Evolutionary conservation across 2,113 vertebrate species (phyloP).

Genomic region (Acrocephalus kingi): DNA sequence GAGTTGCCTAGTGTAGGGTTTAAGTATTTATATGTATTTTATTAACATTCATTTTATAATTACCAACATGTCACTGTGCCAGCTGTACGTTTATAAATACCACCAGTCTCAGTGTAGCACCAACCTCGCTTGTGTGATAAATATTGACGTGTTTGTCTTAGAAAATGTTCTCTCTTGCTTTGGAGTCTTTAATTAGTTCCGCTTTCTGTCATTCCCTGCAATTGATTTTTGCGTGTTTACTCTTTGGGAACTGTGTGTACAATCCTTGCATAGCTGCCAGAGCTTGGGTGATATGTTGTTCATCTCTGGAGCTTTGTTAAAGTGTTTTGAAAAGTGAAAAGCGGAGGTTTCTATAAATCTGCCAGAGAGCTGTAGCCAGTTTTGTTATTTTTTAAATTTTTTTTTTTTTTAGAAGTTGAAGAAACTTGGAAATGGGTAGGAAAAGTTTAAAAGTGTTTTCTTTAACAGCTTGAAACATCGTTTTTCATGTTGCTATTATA

Average conservation of each 20-base stretch:
- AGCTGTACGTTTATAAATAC: neutral
- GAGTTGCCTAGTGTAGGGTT: neutral
- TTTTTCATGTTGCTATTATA: conserved; percentile 62
- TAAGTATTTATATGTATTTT: conserved; percentile 12
- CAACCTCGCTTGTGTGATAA: neutral
- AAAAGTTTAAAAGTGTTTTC: conserved; percentile 44
- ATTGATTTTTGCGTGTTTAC: neutral
- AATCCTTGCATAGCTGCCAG: neutral
- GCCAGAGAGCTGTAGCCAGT: neutral
- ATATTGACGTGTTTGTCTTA: neutral
- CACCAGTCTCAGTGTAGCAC: neutral
- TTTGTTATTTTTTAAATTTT: neutral
- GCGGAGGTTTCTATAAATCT: conserved; percentile 53
- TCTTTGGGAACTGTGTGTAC: neutral
- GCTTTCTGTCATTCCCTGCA: conserved; percentile 17
- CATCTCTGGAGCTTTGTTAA: neutral
- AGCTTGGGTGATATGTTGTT: neutral
- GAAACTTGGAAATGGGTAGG: conserved; percentile 37
- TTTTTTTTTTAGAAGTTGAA: neutral
- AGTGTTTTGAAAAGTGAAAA: conserved; percentile 36
- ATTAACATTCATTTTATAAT: conserved; percentile 8
- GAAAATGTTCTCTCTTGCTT: neutral
- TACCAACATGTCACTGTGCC: neutral
- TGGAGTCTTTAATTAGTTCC: conserved; percentile 11
- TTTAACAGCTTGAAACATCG: conserved; percentile 57